Percentiles rank a stretch among this genome's conserved stretches.
Evolutionary conservation across 2,113 vertebrate genomes (phyloP).

Genomic region (Bujurquina vittata): DNA sequence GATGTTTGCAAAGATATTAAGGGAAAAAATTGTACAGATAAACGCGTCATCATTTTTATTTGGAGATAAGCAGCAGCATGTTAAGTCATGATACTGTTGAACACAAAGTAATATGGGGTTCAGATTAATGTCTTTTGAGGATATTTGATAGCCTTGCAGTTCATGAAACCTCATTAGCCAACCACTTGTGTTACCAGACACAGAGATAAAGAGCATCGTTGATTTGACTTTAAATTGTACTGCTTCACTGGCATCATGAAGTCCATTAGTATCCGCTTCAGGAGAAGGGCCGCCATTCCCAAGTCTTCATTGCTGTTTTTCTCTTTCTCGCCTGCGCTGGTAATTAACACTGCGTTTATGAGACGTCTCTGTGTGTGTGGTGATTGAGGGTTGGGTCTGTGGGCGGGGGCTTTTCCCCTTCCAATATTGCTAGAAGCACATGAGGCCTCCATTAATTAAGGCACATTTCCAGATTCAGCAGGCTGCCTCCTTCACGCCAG

Average conservation of each 20-base stretch:
- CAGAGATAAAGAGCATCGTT: constrained; percentile 22
- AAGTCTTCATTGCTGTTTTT: constrained; percentile 11
- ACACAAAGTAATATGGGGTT: background rate
- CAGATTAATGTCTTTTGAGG: background rate
- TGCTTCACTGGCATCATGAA: constrained; percentile 14
- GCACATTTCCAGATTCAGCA: constrained; percentile 52
- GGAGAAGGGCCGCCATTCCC: constrained; percentile 22
- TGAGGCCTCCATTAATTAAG: constrained; percentile 52
- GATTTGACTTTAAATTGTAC: constrained; percentile 32
- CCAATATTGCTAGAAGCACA: constrained; percentile 41
- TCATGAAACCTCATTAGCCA: constrained; percentile 30
- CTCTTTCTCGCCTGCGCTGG: background rate
- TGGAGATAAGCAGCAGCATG: background rate
- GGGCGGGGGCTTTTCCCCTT: constrained; percentile 16
- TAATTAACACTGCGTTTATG: constrained; percentile 38
- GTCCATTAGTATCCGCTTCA: constrained; percentile 38
- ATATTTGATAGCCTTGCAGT: background rate
- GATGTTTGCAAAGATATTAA: no score
- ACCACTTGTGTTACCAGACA: constrained; percentile 14
- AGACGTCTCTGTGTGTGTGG: background rate
- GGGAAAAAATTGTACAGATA: background rate
- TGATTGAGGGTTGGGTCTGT: constrained; percentile 7
- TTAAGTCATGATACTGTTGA: background rate
- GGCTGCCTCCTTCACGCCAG: constrained; percentile 20
- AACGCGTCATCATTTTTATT: background rate